These are phyloP conservation scores for Donacobius atricapilla DNA, from an alignment of 2,113 vertebrate species.

Conservation along the genomic window DNA sequence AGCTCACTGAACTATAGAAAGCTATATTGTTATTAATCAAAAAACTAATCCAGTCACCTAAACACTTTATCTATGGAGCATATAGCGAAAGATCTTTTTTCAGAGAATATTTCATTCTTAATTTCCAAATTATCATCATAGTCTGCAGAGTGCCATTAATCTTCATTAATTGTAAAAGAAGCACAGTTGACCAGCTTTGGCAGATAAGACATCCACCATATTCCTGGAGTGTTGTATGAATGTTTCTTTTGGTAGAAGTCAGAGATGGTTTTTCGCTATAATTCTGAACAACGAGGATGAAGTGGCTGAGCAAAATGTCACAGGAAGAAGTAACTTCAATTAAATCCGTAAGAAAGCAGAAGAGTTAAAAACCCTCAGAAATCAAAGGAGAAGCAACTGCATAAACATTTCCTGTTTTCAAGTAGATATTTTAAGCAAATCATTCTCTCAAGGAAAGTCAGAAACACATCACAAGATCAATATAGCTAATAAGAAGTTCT, in stretches of 20 bases:
- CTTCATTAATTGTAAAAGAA: not conserved
- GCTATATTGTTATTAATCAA: not conserved
- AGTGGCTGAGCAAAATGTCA: not conserved
- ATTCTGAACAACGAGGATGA: not conserved
- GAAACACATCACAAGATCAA: not conserved
- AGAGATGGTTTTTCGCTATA: not conserved
- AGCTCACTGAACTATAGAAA: not conserved
- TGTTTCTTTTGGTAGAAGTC: not conserved
- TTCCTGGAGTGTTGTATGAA: not conserved
- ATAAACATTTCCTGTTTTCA: not conserved
- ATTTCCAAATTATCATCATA: not conserved
- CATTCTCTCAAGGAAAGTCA: not conserved
- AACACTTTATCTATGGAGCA: not conserved
- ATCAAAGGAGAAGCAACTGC: not conserved
- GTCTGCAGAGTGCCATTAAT: not conserved
- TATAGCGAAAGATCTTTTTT: not conserved
- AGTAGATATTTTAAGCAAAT: not conserved
- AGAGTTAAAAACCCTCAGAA: not conserved
- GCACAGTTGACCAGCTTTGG: not conserved
- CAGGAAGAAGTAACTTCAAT: not conserved
- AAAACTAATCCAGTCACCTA: not conserved
- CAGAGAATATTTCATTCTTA: not conserved
- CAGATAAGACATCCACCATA: not conserved
- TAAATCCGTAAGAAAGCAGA: not conserved
- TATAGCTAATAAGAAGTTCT: not conserved